Evolutionary conservation across 2,888 invertebrate species (phyloP), one percentile per base, ranked within the genome.

Genomic region (Dasysyrphus albostriatus): DNA sequence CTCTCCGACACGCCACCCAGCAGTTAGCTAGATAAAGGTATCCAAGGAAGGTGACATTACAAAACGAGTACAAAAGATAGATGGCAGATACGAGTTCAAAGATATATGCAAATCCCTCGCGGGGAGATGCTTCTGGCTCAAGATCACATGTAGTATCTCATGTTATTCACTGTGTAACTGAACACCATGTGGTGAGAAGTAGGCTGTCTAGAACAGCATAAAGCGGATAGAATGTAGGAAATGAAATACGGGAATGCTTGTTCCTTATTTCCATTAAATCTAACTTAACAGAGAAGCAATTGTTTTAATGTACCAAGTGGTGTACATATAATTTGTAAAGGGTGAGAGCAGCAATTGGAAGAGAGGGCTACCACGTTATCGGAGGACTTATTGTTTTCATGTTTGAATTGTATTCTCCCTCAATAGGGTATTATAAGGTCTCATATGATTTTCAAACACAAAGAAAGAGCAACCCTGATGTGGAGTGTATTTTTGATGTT

Each of bases 261-360:
- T 67, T 70, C 77, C 82, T 78, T 78, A 77, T 69, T 77, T 73
- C 82, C 77, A 77, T 92, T 92, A 91, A 92, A 91, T 91, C 90
- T 90, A 90, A 91, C 91, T 89, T 90, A 91, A 91, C 91, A 91
- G 90, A 90, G 90, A 89, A 89, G 70, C 91, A 91, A 91, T 91
- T 90, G 90, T 90, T 91, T 90, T 90, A 91, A 91, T 91, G 91
- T 90, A 88, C 34, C 47, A 12, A 54, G 39, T 24, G 24, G 24
- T 24, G 54, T 10, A 39, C 89, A 89, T 88, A 77, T 37, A 42
- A 34, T 56, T 58, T 19, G 3, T 10, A 12, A 74, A 47, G 67
- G 72, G 37, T 61, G 77, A 16, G 73, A 9, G 76, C 76, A 19
- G 24, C 24, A 63, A 32, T 76, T 67, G 32, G n/a, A 29, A 32